Evolutionary conservation across 2,113 vertebrate genomes (phyloP), one percentile per base, ranked within the genome.

Genomic region (Philantomba maxwellii): DNA sequence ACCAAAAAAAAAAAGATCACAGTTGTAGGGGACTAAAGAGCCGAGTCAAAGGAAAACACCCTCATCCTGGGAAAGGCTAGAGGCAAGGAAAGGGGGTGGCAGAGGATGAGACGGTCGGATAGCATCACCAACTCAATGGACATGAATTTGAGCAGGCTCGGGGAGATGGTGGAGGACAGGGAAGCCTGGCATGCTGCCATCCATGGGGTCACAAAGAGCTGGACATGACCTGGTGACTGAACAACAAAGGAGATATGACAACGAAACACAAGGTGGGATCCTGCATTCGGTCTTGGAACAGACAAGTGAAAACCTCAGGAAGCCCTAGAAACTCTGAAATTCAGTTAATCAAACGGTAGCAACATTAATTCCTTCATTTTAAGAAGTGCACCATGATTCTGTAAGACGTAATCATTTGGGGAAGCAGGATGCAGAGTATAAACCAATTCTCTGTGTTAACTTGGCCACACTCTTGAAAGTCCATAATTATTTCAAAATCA

Each of bases 321-420:
- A 81, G n/a, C 26, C 13, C 45, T 15, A 25, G 7, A 11, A 9
- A 13, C 5, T 4, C 86, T 73, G 2, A 5, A 14, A 43, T 25
- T 17, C 39, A 15, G 4, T 23, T 62, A 57, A 2, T 5, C 26
- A 49, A 23, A 25, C 1, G 4, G 30, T 1, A 62, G 60, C 39
- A 15, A 25, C 1, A 1, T 64, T 28, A 10, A 28, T 23, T 6
- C 36, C 75, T 85, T 39, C 8, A 2, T 49, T 82, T 55, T 13
- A 49, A 11, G 11, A 17, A 49, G 21, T 1, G 16, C 6, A 1
- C 49, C 3, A 0, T 5, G 45, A 28, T 45, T 55, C 30, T 16
- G 51, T 28, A 25, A 81, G 87, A 75, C 0, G 26, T 2, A 64
- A n/a, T 8, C 39, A 5, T 10, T 14, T 12, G 43, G 75, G 11